phyloP scores from a whole-genome alignment of 2,113 vertebrate genomes.

The Brienomyrus longianalis region DNA sequence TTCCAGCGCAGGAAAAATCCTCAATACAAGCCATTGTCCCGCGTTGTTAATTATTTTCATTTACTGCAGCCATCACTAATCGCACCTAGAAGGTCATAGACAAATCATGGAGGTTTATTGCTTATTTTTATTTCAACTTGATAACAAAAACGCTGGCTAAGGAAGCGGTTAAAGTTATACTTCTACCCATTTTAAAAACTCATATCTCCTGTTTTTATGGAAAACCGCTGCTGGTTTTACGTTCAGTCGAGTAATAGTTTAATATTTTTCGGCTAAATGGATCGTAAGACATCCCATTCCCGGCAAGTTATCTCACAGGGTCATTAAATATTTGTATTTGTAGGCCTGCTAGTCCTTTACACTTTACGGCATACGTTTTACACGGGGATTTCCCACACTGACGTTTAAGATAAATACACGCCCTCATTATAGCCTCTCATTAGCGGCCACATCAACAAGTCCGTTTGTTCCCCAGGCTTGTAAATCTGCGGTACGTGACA shows the following conservation, averaged over 20 bases:
- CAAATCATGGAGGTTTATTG: neutral
- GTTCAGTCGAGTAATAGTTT: neutral
- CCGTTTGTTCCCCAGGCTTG: neutral
- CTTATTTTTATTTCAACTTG: neutral
- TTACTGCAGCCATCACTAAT: neutral
- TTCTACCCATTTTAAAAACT: neutral
- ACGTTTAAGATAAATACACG: neutral
- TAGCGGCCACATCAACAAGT: neutral
- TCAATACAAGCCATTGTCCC: neutral
- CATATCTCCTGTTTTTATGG: neutral
- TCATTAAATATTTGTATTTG: neutral
- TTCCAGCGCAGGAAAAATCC: neutral
- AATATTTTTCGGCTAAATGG: neutral
- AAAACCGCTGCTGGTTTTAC: neutral
- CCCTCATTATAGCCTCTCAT: neutral
- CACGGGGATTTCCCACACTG: neutral
- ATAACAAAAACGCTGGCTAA: neutral
- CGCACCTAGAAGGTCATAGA: neutral
- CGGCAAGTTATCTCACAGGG: neutral
- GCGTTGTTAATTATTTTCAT: neutral
- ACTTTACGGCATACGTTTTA: neutral
- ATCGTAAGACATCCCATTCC: neutral
- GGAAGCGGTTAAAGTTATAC: neutral
- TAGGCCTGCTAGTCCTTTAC: neutral
- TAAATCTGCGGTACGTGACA: neutral